Percentiles rank a stretch among this genome's conserved stretches.
These are phyloP conservation scores for Pharmacophagus antenor DNA, from an alignment of 2,888 invertebrate genomes.

Conservation along the genomic window DNA sequence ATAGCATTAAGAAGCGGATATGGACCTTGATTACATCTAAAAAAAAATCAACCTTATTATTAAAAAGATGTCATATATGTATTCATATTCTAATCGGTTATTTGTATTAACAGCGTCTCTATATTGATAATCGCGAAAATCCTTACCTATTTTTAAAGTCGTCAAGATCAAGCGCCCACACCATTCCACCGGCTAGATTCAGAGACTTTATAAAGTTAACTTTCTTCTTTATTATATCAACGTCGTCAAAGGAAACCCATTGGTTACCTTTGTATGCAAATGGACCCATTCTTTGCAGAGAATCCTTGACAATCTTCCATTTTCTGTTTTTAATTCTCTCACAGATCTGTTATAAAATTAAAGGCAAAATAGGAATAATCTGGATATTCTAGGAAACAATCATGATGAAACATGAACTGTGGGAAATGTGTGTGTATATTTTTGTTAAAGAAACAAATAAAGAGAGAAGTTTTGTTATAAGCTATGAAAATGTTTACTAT, in stretches of 20 bases:
- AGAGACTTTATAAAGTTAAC: conserved; percentile 88
- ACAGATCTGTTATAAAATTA: conserved; percentile 84
- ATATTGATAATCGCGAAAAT: too few relatives aligned
- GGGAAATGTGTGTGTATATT: neutral
- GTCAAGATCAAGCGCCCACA: conserved; percentile 94
- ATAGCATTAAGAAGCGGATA: conserved; percentile 91
- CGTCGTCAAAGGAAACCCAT: conserved; percentile 95
- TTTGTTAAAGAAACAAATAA: neutral
- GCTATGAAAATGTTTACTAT: too few relatives aligned
- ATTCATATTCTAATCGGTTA: too few relatives aligned
- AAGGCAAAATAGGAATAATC: too few relatives aligned
- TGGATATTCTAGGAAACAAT: too few relatives aligned
- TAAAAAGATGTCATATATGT: too few relatives aligned
- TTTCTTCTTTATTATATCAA: conserved; percentile 88
- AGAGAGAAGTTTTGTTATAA: neutral
- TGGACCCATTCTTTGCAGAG: conserved; percentile 90
- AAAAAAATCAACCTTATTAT: too few relatives aligned
- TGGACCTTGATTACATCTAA: conserved; percentile 87
- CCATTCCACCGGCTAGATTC: conserved; percentile 92
- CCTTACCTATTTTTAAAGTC: conserved; percentile 88
- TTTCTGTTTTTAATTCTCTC: conserved; percentile 88
- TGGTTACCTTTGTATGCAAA: conserved; percentile 93
- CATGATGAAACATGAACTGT: too few relatives aligned
- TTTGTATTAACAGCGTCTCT: too few relatives aligned
- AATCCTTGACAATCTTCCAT: conserved; percentile 91